Evolutionary conservation across 2,888 invertebrate genomes (phyloP).

Genomic region (Agrotis clavis): DNA sequence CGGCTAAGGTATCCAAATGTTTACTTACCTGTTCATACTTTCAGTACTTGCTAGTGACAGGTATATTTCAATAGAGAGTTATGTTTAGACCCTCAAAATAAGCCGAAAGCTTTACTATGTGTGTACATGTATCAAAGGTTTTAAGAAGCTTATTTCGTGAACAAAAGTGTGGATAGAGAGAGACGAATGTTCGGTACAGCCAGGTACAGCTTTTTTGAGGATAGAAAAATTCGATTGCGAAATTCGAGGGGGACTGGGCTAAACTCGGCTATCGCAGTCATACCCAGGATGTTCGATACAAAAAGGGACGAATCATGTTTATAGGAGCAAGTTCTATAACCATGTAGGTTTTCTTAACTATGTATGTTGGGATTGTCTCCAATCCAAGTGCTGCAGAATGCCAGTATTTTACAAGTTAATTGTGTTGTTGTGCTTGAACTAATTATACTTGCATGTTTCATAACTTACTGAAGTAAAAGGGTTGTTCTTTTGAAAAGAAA

Average conservation of each 20-base stretch:
- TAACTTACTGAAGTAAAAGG: not conserved
- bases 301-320: constrained; percentile 44
- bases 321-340: constrained; percentile 20
- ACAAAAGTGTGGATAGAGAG: constrained; percentile 36
- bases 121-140: constrained; percentile 42
- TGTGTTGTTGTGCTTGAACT: constrained; percentile 9
- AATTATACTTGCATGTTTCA: constrained; percentile 15
- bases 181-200: no score
- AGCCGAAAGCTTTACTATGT: constrained; percentile 66
- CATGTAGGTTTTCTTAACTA: no score
- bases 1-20: constrained; percentile 44
- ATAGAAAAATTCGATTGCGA: no score
- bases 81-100: constrained; percentile 63
- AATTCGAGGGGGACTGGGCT: no score
- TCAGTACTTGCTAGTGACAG: constrained; percentile 64
- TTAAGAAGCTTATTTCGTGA: constrained; percentile 55
- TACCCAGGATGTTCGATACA: no score
- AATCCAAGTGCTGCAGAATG: no score
- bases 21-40: constrained; percentile 52
- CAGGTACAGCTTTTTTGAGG: no score
- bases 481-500: no score
- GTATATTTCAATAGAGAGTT: constrained; percentile 68
- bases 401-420: no score
- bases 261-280: no score
- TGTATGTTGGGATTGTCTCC: no score